Percentiles rank a stretch among this genome's conserved stretches.
phyloP scores from a whole-genome alignment of 1,140 invertebrate species.

The Diorhabda carinulata region DNA sequence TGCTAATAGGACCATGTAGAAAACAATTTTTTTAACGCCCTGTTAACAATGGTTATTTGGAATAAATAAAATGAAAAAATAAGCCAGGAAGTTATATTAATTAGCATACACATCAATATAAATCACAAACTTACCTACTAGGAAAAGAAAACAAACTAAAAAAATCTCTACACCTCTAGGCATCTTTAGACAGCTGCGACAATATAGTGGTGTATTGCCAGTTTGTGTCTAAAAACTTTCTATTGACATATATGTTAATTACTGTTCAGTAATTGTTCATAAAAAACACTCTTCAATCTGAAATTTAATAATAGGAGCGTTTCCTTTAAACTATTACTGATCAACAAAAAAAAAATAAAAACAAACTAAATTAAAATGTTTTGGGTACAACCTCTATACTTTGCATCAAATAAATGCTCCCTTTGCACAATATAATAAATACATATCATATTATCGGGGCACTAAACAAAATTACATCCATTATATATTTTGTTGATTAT shows the following conservation, averaged over 20 bases:
- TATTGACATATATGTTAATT: constrained; percentile 51
- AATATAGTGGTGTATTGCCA: not conserved
- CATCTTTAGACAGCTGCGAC: not conserved
- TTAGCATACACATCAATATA: constrained; percentile 49
- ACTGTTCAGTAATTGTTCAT: constrained; percentile 11
- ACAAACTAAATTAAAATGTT: constrained; percentile 14
- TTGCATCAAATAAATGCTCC: constrained; percentile 81
- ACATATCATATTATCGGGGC: constrained; percentile 37
- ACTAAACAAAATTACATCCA: constrained; percentile 29
- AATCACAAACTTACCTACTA: constrained; percentile 31
- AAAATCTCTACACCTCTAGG: constrained; percentile 4
- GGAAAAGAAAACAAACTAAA: constrained; percentile 22
- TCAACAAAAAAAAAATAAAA: constrained; percentile 22
- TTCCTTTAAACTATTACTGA: not conserved
- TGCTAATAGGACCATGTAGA: too few relatives aligned
- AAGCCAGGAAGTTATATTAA: constrained; percentile 37
- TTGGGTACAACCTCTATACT: constrained; percentile 77
- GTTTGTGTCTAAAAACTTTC: constrained; percentile 19
- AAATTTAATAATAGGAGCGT: not conserved
- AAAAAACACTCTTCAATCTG: not conserved
- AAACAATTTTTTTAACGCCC: too few relatives aligned
- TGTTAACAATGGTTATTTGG: too few relatives aligned
- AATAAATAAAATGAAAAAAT: not conserved
- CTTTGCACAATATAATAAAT: constrained; percentile 38
- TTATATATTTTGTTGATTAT: constrained; percentile 20